Evolutionary conservation across 2,113 vertebrate species (phyloP).

Genomic region (Notiomystis cincta): DNA sequence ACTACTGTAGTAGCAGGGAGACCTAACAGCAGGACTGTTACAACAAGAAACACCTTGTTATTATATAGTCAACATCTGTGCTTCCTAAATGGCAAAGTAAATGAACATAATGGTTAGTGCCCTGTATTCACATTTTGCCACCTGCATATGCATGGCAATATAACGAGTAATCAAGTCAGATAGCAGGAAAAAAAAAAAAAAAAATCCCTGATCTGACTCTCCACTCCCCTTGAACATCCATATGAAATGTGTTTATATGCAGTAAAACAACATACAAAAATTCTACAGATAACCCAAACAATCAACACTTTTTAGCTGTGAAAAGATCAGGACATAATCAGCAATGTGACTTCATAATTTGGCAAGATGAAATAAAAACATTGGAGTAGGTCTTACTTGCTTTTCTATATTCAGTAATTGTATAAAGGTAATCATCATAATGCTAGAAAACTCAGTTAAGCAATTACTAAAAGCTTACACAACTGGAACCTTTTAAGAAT

Average conservation of each 20-base stretch:
- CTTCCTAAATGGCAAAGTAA: constrained; percentile 63
- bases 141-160: constrained; percentile 19
- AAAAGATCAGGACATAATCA: not conserved
- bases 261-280: not conserved
- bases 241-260: not conserved
- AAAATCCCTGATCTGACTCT: not conserved
- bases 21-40: constrained; percentile 51
- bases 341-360: not conserved
- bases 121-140: constrained; percentile 46
- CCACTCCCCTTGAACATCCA: not conserved
- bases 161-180: not conserved
- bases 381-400: not conserved
- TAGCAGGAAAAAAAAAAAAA: not conserved
- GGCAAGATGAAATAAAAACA: not conserved
- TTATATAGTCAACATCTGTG: constrained; percentile 68
- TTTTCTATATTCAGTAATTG: not conserved
- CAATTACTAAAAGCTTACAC: not conserved
- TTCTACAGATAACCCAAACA: not conserved
- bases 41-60: constrained; percentile 46
- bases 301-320: not conserved
- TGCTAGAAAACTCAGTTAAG: not conserved
- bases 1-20: not conserved
- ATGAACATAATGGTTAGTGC: constrained; percentile 63
- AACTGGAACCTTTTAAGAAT: not conserved
- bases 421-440: not conserved